Evolutionary conservation across 2,113 vertebrate species (phyloP).

Genomic region (Cyprinodon variegatus): DNA sequence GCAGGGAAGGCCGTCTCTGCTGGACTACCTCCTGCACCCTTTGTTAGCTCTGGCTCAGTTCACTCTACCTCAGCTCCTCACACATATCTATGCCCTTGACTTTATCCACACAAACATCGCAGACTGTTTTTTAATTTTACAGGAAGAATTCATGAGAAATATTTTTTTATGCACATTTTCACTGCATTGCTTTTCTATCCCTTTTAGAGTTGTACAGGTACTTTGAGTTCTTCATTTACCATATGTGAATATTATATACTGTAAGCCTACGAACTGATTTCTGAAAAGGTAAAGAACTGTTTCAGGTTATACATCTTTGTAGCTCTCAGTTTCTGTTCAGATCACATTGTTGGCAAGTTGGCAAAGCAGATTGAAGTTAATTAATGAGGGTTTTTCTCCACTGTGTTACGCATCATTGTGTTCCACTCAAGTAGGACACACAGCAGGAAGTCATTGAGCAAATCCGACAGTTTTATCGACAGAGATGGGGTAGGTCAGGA

Average conservation of each 20-base stretch:
- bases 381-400: constrained; percentile 46
- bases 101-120: constrained; percentile 34
- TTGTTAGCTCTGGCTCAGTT: constrained; percentile 78
- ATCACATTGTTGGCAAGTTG: constrained; percentile 18
- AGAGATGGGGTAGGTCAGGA: not conserved
- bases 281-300: constrained; percentile 60
- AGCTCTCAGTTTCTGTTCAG: constrained; percentile 37
- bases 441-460: constrained; percentile 21
- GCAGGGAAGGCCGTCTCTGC: constrained; percentile 69
- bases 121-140: constrained; percentile 34
- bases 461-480: constrained; percentile 16
- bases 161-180: constrained; percentile 66
- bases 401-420: constrained; percentile 36
- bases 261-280: constrained; percentile 52
- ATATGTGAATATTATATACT: constrained; percentile 66
- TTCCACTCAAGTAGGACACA: constrained; percentile 47
- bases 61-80: constrained; percentile 84
- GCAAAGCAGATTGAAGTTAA: constrained; percentile 47
- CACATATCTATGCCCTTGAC: constrained; percentile 78
- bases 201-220: constrained; percentile 63
- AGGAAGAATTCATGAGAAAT: constrained; percentile 43
- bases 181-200: constrained; percentile 59
- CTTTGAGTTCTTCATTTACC: constrained; percentile 70
- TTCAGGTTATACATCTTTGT: constrained; percentile 52
- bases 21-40: constrained; percentile 59